Conservation (phyloP, 2,888 invertebrate genomes). For the Smittia sp. region DNA sequence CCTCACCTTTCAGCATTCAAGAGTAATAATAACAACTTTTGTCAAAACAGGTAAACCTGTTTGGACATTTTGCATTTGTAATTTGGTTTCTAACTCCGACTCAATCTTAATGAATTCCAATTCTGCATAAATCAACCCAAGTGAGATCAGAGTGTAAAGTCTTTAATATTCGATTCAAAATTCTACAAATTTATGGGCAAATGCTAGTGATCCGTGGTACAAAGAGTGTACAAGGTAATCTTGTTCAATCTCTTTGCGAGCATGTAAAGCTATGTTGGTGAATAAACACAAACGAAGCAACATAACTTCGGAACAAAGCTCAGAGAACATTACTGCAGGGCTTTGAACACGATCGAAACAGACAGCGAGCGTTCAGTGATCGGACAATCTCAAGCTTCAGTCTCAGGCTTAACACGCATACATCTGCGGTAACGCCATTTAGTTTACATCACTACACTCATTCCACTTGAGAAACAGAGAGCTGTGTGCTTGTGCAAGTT, state of each 20-base stretch:
- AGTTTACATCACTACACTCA: constrained; percentile 7
- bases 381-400: background rate
- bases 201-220: background rate
- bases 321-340: background rate
- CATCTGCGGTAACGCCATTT: background rate
- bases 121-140: constrained; percentile 2
- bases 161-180: no score
- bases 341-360: background rate
- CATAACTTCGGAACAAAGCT: background rate
- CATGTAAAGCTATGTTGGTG: background rate
- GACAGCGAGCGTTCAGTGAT: background rate
- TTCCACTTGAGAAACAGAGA: background rate
- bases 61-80: no score
- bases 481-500: constrained; percentile 7
- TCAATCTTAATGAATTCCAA: background rate
- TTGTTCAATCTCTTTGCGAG: constrained; percentile 15
- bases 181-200: constrained; percentile 1
- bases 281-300: background rate
- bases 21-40: no score
- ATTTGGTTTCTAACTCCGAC: background rate
- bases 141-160: background rate
- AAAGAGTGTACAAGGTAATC: constrained; percentile 35
- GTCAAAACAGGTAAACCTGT: no score
- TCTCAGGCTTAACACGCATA: constrained; percentile 8
- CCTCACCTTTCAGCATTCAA: no score